These are phyloP conservation scores for Psittacula echo DNA, from an alignment of 2,797 vertebrate species.

Conservation along the genomic window DNA sequence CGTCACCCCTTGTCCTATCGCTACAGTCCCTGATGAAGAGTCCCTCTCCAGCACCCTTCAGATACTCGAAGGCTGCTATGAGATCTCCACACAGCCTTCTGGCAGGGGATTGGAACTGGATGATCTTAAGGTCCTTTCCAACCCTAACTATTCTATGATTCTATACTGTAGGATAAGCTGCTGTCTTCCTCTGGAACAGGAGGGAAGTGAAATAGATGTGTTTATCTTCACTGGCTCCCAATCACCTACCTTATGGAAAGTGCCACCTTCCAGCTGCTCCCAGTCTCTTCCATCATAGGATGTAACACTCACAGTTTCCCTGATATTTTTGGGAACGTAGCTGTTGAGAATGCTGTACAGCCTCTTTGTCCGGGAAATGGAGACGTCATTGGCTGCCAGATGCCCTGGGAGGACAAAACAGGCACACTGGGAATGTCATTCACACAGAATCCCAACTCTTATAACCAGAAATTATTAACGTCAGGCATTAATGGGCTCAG, in stretches of 20 bases:
- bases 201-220: background rate
- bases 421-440: background rate
- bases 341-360: constrained; percentile 82
- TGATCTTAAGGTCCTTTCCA: background rate
- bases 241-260: constrained; percentile 87
- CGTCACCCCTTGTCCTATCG: background rate
- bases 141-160: background rate
- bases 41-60: background rate
- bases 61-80: background rate
- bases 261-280: constrained; percentile 79
- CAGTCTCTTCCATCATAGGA: constrained; percentile 87
- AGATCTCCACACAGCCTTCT: background rate
- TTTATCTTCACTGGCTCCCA: background rate
- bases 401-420: constrained; percentile 75
- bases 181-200: background rate
- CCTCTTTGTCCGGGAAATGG: constrained; percentile 83
- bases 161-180: background rate
- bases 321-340: constrained; percentile 82
- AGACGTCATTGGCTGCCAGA: constrained; percentile 87
- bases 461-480: background rate
- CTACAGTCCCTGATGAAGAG: background rate
- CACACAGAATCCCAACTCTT: background rate
- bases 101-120: background rate
- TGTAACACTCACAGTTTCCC: constrained; percentile 80
- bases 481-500: background rate